These are phyloP conservation scores for Aphis craccivora DNA, from an alignment of 1,140 invertebrate species.

Conservation along the genomic window DNA sequence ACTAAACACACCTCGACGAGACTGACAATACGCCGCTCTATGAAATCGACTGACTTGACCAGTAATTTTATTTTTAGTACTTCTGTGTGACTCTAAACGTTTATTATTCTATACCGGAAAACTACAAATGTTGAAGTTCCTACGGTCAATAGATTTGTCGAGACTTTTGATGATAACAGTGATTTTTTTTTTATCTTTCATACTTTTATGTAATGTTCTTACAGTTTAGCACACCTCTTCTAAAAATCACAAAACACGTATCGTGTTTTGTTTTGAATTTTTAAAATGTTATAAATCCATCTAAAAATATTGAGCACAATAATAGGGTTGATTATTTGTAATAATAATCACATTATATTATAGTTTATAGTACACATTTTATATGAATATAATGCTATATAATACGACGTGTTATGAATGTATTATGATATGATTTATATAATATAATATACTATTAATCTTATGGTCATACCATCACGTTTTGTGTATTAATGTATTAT, in stretches of 20 bases:
- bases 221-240: too few species aligned
- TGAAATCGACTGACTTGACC: not conserved
- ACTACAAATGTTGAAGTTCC: too few species aligned
- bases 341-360: not conserved
- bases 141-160: too few species aligned
- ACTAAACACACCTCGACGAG: not conserved
- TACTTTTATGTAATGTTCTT: too few species aligned
- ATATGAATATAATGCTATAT: not conserved
- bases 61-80: not conserved
- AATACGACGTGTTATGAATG: not conserved
- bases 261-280: not conserved
- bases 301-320: not conserved
- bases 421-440: not conserved
- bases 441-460: not conserved
- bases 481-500: not conserved
- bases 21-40: not conserved
- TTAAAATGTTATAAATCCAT: too few species aligned
- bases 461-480: not conserved
- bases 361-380: not conserved
- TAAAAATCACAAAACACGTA: not conserved
- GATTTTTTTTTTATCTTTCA: too few species aligned
- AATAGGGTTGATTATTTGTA: not conserved
- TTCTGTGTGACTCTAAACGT: too few species aligned
- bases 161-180: too few species aligned
- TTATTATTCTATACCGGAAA: too few species aligned